A percentile compares a stretch with the other conserved stretches of the same genome.
Conservation (phyloP, 2,888 invertebrate species). For the Coleophora deauratella region DNA sequence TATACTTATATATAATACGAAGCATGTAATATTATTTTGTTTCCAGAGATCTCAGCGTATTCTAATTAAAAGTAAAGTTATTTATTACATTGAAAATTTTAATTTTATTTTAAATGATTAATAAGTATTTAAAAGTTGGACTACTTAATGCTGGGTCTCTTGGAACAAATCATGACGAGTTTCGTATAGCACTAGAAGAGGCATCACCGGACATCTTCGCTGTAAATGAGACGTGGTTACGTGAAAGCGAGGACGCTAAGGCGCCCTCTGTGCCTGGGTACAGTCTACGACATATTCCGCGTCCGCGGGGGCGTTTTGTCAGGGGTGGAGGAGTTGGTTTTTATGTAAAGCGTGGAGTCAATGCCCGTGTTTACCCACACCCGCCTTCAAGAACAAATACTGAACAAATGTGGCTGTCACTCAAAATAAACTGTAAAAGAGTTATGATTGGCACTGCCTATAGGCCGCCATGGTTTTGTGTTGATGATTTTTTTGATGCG, state of each 20-base stretch:
- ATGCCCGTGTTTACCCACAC: background rate
- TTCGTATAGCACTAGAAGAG: too few species aligned
- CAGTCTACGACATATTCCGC: background rate
- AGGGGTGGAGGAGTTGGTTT: too few species aligned
- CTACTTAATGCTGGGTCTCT: background rate
- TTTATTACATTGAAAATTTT: too few species aligned
- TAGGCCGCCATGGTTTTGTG: conserved; percentile 13
- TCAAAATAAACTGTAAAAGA: background rate
- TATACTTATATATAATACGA: too few species aligned
- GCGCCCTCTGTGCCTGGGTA: background rate
- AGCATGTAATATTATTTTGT: too few species aligned
- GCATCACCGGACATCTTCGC: background rate
- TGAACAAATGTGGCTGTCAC: background rate
- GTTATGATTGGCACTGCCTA: conserved; percentile 16
- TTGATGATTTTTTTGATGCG: conserved; percentile 12
- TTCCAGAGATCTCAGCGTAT: too few species aligned
- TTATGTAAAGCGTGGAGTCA: background rate
- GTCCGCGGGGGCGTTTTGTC: background rate
- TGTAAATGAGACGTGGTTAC: background rate
- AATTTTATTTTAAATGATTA: too few species aligned
- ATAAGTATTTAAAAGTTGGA: too few species aligned
- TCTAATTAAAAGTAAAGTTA: too few species aligned
- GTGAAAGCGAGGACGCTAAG: background rate
- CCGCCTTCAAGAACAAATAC: background rate
- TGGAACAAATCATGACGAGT: too few species aligned